Evolutionary conservation across 1,140 invertebrate species (phyloP), one percentile per base, ranked within the genome.

Genomic region (Thaumatotibia leucotreta): DNA sequence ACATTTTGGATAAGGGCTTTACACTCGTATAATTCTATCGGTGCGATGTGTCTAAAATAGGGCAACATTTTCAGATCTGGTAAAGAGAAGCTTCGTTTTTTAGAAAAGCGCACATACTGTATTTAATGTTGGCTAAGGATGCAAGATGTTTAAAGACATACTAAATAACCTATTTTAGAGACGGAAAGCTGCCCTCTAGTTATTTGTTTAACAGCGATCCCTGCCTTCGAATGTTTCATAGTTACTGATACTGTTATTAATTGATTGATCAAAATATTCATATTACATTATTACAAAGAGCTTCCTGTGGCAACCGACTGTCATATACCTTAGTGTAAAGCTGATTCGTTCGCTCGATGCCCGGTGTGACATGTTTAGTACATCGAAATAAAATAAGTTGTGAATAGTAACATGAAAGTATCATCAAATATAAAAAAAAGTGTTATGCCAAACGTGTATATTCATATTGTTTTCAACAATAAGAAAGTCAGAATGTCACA

Each of bases 321-420:
- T 58, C 31, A 63, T 52, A 32, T 69, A 64, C 69, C 64, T 72
- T 68, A 75, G 64, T 69, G 45, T 67, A 68, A 67, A 63, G 69
- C 66, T 73, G 67, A 68, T 66, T 79, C 76, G 77, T 84, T 86
- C 75, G 82, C 83, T 86, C 75, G 68, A 68, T 39, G 52, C 11
- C 52, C 11, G n/a, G 27, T 29, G 52, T 58, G 23, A 58, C 11
- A 24, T 29, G 52, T 58, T 24, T 45, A 45, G 39, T 20, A 45
- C 39, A 45, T 45, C 39, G 39, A 45, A 45, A 45, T 45, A 45
- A 6, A 45, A 45, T 45, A 45, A 45, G 39, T 45, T 45, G 20
- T 20, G 39, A 45, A 45, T 17, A 45, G 39, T 45, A 45, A 45
- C 35, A 39, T 6, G 14, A 45, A n/a, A n/a, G n/a, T n/a, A n/a